phyloP scores from a whole-genome alignment of 2,888 invertebrate genomes.

The Cetonia aurata region DNA sequence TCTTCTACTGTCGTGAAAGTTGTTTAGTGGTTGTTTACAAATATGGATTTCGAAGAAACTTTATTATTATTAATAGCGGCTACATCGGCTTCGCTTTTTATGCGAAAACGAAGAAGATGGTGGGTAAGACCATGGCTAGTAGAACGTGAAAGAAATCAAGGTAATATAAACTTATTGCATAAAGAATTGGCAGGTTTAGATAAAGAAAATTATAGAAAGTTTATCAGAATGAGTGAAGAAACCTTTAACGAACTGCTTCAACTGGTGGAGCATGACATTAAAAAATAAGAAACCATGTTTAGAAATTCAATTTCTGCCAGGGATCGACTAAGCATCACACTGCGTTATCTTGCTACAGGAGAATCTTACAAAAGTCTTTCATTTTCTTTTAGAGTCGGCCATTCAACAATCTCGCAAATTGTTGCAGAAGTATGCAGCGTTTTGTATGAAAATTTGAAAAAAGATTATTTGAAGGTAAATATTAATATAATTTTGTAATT shows the following conservation, averaged over 20 bases:
- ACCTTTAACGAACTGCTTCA: slow-evolving; percentile 4
- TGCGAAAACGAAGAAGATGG: no score
- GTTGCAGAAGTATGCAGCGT: slow-evolving; percentile 1
- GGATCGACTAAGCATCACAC: neutral
- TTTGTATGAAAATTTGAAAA: slow-evolving; percentile 7
- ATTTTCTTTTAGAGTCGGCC: neutral
- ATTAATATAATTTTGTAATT: no score
- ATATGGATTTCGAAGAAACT: no score
- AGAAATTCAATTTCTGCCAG: slow-evolving; percentile 10
- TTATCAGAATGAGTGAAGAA: neutral
- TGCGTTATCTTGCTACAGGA: neutral
- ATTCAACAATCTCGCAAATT: slow-evolving; percentile 8
- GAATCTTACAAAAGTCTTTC: slow-evolving; percentile 8
- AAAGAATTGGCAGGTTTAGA: neutral
- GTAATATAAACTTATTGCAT: no score
- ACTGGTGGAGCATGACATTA: neutral
- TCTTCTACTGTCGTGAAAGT: no score
- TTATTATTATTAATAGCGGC: no score
- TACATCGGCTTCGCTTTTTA: no score
- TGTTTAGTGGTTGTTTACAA: no score
- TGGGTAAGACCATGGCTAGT: no score
- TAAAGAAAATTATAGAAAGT: neutral
- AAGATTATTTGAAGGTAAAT: neutral
- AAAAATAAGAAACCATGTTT: slow-evolving; percentile 4
- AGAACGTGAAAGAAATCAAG: no score